Evolutionary conservation across 2,888 invertebrate genomes (phyloP).

Genomic region (Cremastinae sp.): DNA sequence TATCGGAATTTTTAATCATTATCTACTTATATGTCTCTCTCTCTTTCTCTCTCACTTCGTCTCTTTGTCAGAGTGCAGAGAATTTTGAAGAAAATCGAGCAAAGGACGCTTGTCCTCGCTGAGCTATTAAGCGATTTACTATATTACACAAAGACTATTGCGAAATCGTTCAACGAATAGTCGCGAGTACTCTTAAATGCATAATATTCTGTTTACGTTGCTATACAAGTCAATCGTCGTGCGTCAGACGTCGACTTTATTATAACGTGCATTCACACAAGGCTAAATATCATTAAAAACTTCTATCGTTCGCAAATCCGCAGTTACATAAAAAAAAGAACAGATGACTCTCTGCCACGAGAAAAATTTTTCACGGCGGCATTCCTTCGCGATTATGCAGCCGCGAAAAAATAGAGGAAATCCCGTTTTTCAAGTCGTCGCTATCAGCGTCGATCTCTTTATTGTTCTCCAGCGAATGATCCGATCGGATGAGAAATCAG

Average conservation of each 20-base stretch:
- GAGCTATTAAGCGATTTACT: conserved; percentile 32
- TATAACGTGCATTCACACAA: conserved; percentile 45
- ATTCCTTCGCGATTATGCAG: too few species aligned
- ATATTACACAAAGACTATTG: conserved; percentile 13
- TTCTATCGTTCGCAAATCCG: conserved; percentile 19
- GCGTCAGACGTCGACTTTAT: conserved; percentile 50
- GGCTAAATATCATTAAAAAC: conserved; percentile 34
- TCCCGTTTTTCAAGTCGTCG: too few species aligned
- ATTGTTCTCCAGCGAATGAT: too few species aligned
- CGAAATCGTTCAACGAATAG: conserved; percentile 11
- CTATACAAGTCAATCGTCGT: conserved; percentile 35
- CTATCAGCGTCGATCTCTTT: too few species aligned
- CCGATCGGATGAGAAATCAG: too few species aligned
- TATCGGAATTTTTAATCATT: too few species aligned
- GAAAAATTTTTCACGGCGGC: too few species aligned
- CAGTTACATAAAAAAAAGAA: too few species aligned
- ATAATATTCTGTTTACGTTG: conserved; percentile 46
- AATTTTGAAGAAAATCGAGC: not conserved
- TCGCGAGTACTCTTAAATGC: conserved; percentile 8
- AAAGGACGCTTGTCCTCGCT: conserved; percentile 13
- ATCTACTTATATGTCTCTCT: too few species aligned
- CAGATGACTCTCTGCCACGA: too few species aligned
- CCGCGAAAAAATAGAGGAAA: too few species aligned
- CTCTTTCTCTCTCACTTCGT: too few species aligned
- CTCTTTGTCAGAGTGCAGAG: not conserved